phyloP scores from a whole-genome alignment of 2,113 vertebrate genomes.

The Xyrauchen texanus region DNA sequence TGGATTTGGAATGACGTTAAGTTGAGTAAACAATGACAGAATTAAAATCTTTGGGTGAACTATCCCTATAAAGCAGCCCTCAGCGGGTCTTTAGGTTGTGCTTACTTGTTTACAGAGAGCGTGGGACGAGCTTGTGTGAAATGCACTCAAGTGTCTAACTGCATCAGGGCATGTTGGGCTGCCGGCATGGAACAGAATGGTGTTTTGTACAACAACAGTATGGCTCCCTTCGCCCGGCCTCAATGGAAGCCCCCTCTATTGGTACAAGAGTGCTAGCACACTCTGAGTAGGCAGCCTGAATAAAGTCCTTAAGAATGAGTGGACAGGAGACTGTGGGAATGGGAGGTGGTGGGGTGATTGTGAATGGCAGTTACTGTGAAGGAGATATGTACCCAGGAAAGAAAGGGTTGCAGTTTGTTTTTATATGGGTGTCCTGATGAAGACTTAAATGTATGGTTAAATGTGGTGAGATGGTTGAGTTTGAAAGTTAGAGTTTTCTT shows the following conservation, averaged over 20 bases:
- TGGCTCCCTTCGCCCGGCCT: neutral
- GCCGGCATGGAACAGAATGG: conserved; percentile 53
- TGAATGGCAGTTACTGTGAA: neutral
- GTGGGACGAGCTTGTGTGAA: conserved; percentile 34
- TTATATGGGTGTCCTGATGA: neutral
- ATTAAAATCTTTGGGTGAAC: no score
- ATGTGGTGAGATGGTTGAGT: neutral
- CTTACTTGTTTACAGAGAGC: conserved; percentile 35
- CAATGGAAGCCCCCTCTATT: conserved; percentile 49
- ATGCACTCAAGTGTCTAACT: conserved; percentile 56
- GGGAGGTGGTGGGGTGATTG: conserved; percentile 9
- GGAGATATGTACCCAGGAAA: conserved; percentile 3
- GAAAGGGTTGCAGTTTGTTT: conserved; percentile 20
- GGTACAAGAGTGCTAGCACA: conserved; percentile 37
- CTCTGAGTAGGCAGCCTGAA: conserved; percentile 27
- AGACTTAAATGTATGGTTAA: neutral
- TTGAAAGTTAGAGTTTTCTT: neutral
- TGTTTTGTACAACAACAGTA: conserved; percentile 56
- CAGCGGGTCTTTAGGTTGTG: conserved; percentile 33
- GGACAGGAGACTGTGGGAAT: conserved; percentile 22
- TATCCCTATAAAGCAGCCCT: conserved; percentile 29
- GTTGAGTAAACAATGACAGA: no score
- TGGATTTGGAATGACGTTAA: no score
- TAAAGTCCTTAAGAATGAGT: conserved; percentile 43
- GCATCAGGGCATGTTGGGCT: conserved; percentile 54